Conservation (phyloP, 2,888 invertebrate genomes). For the Orthosia cruda region DNA sequence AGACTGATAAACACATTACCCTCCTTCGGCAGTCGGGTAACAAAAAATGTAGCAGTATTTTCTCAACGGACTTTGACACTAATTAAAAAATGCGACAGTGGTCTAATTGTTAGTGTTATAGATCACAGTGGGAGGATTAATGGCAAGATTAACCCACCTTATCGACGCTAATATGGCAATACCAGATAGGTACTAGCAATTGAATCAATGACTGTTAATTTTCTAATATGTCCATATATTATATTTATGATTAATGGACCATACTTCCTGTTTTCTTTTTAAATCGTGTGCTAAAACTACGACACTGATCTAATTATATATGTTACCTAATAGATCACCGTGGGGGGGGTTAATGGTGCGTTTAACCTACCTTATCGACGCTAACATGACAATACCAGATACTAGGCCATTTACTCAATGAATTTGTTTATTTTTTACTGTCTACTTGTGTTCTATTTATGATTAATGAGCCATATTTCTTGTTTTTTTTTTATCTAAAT, state of each 20-base stretch:
- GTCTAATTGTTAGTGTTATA: constrained; percentile 66
- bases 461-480: constrained; percentile 28
- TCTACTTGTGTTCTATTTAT: constrained; percentile 43
- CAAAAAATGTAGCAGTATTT: constrained; percentile 24
- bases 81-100: constrained; percentile 63
- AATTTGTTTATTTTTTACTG: constrained; percentile 47
- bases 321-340: constrained; percentile 57
- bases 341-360: constrained; percentile 63
- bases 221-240: constrained; percentile 37
- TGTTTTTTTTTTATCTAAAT: constrained; percentile 39
- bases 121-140: constrained; percentile 66
- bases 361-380: constrained; percentile 70
- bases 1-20: no score
- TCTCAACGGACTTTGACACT: constrained; percentile 62
- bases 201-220: constrained; percentile 44
- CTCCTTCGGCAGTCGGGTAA: no score
- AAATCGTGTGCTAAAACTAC: constrained; percentile 35
- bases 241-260: constrained; percentile 39
- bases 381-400: constrained; percentile 45
- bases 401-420: constrained; percentile 27
- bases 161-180: constrained; percentile 58
- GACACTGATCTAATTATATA: constrained; percentile 69
- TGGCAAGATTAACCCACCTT: constrained; percentile 67
- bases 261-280: constrained; percentile 31
- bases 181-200: constrained; percentile 28